These are phyloP conservation scores for Labeo rohita DNA, from an alignment of 2,113 vertebrate genomes.

Conservation along the genomic window DNA sequence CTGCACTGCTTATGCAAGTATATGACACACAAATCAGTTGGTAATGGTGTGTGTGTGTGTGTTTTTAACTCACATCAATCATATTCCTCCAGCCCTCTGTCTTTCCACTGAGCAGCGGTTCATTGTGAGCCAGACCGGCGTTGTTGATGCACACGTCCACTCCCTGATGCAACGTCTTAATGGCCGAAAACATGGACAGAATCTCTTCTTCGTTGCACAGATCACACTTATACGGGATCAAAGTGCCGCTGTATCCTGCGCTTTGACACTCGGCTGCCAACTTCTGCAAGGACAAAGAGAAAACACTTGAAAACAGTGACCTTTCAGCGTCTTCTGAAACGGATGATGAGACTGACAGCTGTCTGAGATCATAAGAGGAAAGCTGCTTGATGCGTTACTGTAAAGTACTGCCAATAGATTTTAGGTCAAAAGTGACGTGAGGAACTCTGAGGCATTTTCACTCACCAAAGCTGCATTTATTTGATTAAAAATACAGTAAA, in stretches of 20 bases:
- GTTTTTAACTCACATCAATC: conserved; percentile 84
- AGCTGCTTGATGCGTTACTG: not conserved
- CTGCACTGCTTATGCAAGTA: not conserved
- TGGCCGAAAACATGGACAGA: conserved; percentile 96
- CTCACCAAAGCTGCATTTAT: not conserved
- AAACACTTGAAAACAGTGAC: not conserved
- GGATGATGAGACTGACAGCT: not conserved
- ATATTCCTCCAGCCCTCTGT: conserved; percentile 94
- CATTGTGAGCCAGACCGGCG: conserved; percentile 87
- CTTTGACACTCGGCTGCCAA: conserved; percentile 94
- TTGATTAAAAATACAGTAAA: not conserved
- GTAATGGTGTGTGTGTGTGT: not conserved
- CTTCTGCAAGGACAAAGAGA: conserved; percentile 76
- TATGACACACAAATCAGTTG: not conserved
- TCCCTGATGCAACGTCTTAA: conserved; percentile 87
- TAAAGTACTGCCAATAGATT: not conserved
- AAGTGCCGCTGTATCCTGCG: conserved; percentile 87
- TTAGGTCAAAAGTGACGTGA: not conserved
- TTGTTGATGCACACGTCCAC: conserved; percentile 98
- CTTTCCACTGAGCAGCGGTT: conserved; percentile 87
- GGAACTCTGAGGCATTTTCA: not conserved
- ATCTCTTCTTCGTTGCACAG: conserved; percentile 95
- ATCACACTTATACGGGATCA: conserved; percentile 95
- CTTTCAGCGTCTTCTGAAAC: not conserved
- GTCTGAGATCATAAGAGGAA: not conserved